Base-by-base conservation (phyloP, 1,140 invertebrate genomes). In the Diorhabda elongata region DNA sequence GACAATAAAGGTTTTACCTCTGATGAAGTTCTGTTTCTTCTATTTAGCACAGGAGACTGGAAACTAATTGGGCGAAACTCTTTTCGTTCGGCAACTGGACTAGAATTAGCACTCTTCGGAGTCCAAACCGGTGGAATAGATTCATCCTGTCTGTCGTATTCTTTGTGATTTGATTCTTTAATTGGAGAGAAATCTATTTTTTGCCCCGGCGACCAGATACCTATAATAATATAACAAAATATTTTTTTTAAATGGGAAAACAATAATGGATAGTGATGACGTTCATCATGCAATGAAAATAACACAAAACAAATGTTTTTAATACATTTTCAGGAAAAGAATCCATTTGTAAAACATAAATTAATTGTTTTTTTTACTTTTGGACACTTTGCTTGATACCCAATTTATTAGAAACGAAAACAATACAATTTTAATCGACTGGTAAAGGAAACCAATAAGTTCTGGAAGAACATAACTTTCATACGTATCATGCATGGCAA, bases 41-140 rank as follows among this genome's bases (percentile, higher is more conserved):
- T 81, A 42, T 84, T 82, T 76, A 91, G 81, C 74, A 88, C 82
- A 69, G 89, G 87, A 74, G 89, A 87, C 73, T 93, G 90, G 78
- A 94, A 94, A 71, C 86, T 87, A 44, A 94, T 89, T 2, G 92
- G 90, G 69, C 89, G 84, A 81, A 92, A 93, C 87, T 90, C 84
- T 83, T 88, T 86, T 75, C 86, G 79, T 75, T 90, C 87, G 68
- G 82, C 79, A 41, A 82, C 81, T 2, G 90, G 89, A 76, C 88
- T 90, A 2, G 89, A 82, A 59, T 84, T 85, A 9, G 83, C 87
- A 79, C 86, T 89, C 73, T 85, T 86, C 3, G 92, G 91, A 2
- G 88, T 88, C 92, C 92, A 94, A 66, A 93, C 84, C 3, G 90
- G 84, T 45, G 86, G 86, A 3, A 88, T 85, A 56, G 87, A 84